Base-by-base conservation (phyloP, 2,888 invertebrate species). In the Phasia obesa region DNA sequence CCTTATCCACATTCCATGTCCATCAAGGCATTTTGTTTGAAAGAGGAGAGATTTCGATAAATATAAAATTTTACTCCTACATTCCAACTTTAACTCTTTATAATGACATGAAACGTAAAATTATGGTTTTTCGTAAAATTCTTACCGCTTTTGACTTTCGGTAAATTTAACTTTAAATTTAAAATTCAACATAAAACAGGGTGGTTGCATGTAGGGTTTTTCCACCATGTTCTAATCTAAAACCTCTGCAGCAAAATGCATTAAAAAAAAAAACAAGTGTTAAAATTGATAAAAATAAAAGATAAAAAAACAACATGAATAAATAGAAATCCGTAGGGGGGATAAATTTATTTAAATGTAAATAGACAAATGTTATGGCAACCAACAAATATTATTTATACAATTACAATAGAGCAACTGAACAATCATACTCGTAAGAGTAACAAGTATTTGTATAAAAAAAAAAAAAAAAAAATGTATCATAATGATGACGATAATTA, bases 281-380 rank as follows among this genome's bases (percentile, higher is more conserved):
- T 51, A 51, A 59, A 47, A 70, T 23, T 57, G 51, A 35, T 31
- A 21, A 38, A 47, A 51, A 42, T 23, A 49, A 53, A 27, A 73
- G n/a, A 23, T 47, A 35, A 23, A 59, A 53, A 49, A 35, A 9
- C 25, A 23, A 17, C 17, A 47, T 49, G 49, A 53, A 73, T 27
- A 60, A 67, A 55, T 21, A 11, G 7, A 55, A 69, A 19, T 47
- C 62, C 27, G 23, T 62, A 53, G 62, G 62, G 62, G 62, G 62
- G 53, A 31, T 53, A 42, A 51, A 53, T 53, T 73, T 27, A 73
- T 73, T 62, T 73, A 17, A 23, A 73, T 73, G 51, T 62, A 27
- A 53, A 53, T 44, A 62, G 73, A 62, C 53, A 62, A 62, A 53
- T 44, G 49, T 31, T 47, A 31, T 13, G 15, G n/a, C 27, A 6